Conservation (phyloP, 1,140 invertebrate genomes). For the Drosophila rhopaloa region DNA sequence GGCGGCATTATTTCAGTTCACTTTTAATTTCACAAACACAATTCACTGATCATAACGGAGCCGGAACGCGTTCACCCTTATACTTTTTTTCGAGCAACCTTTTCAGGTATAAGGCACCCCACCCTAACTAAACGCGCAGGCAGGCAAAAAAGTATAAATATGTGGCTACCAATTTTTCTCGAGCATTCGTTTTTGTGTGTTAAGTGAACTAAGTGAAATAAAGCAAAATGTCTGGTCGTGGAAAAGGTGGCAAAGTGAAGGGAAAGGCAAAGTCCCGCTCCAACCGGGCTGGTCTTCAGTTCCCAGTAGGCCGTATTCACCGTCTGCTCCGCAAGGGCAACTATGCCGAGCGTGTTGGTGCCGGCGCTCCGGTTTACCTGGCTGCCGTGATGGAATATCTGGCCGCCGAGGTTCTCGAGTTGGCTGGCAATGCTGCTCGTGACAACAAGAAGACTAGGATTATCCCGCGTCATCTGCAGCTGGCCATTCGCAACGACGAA, state of each 20-base stretch:
- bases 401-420: conserved; percentile 90
- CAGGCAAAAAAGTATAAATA: too few species aligned
- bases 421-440: conserved; percentile 89
- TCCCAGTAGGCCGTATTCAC: conserved; percentile 90
- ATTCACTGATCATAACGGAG: too few species aligned
- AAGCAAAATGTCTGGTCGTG: conserved; percentile 67
- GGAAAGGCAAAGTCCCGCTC: conserved; percentile 88
- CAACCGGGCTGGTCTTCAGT: conserved; percentile 88
- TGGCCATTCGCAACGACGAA: conserved; percentile 94
- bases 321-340: conserved; percentile 89
- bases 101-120: too few species aligned
- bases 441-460: conserved; percentile 85
- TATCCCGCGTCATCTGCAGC: conserved; percentile 92
- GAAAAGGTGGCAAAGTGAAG: conserved; percentile 86
- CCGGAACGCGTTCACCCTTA: too few species aligned
- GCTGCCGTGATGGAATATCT: conserved; percentile 88
- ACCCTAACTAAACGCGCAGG: too few species aligned
- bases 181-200: too few species aligned
- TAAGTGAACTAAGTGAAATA: too few species aligned
- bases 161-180: too few species aligned
- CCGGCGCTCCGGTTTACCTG: conserved; percentile 88
- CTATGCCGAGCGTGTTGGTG: conserved; percentile 89
- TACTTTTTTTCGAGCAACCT: too few species aligned
- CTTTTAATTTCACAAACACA: too few species aligned
- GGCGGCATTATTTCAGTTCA: too few species aligned